phyloP scores from a whole-genome alignment of 2,797 vertebrate genomes.

The Gila robusta region DNA sequence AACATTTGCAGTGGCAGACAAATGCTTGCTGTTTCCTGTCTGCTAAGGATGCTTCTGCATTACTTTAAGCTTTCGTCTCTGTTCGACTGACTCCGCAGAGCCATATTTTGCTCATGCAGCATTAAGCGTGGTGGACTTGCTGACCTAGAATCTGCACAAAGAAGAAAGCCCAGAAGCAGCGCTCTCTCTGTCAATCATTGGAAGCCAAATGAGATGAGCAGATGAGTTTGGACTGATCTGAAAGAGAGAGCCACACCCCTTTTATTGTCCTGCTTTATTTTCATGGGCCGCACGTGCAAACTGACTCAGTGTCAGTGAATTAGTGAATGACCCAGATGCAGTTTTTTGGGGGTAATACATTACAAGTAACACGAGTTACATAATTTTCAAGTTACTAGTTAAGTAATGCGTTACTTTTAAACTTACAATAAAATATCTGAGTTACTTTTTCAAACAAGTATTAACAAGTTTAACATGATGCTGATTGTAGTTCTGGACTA shows the following conservation, averaged over 20 bases:
- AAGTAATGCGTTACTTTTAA: not conserved
- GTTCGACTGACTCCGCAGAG: slow-evolving; percentile 47
- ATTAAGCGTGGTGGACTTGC: slow-evolving; percentile 46
- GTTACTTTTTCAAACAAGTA: not conserved
- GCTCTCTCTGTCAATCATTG: slow-evolving; percentile 50
- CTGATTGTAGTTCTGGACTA: not conserved
- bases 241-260: slow-evolving; percentile 13
- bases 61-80: slow-evolving; percentile 4
- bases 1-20: slow-evolving; percentile 5
- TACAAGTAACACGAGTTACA: not conserved
- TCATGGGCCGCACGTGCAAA: slow-evolving; percentile 31
- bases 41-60: slow-evolving; percentile 1
- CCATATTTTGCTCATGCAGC: slow-evolving; percentile 54
- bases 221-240: slow-evolving; percentile 43
- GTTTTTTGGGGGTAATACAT: not conserved
- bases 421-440: not conserved
- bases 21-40: slow-evolving; percentile 10
- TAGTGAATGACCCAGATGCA: slow-evolving; percentile 20
- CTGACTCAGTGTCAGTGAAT: slow-evolving; percentile 24
- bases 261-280: slow-evolving; percentile 50
- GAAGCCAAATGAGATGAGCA: slow-evolving; percentile 36
- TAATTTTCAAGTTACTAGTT: not conserved
- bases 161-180: slow-evolving; percentile 50
- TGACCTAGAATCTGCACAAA: slow-evolving; percentile 64
- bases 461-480: not conserved